Percentiles rank a stretch among this genome's conserved stretches.
Conservation (phyloP, 2,888 invertebrate species). For the Acheta domesticus region DNA sequence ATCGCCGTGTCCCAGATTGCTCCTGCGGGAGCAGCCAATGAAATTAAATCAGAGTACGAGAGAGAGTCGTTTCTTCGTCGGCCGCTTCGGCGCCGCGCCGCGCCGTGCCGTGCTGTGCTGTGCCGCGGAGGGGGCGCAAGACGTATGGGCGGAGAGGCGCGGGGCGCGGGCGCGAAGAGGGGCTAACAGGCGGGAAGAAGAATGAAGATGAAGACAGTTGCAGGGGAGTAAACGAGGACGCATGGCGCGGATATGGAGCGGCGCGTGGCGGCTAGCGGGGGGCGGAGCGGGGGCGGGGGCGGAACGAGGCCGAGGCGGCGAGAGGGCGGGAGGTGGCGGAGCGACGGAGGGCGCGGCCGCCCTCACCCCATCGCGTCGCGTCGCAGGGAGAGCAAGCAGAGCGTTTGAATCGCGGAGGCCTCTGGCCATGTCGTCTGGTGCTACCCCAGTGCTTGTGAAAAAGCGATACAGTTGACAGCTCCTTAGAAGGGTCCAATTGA, state of each 20-base stretch:
- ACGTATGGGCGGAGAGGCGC: background rate
- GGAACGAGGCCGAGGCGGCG: no score
- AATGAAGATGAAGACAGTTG: background rate
- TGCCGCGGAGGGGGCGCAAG: background rate
- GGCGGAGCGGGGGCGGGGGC: background rate
- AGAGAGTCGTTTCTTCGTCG: no score
- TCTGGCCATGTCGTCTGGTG: no score
- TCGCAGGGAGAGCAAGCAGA: no score
- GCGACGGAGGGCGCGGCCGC: no score
- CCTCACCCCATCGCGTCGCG: no score
- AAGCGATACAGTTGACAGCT: no score
- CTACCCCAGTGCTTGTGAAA: no score
- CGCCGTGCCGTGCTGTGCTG: background rate
- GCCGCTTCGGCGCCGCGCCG: background rate
- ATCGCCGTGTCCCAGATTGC: slow-evolving; percentile 27
- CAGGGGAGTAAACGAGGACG: background rate
- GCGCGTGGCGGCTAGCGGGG: background rate
- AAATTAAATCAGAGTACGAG: slow-evolving; percentile 30
- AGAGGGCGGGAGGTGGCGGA: no score
- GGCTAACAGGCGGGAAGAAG: background rate
- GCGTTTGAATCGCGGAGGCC: no score
- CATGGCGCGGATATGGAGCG: background rate
- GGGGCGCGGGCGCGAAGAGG: background rate
- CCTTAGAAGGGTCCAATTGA: no score
- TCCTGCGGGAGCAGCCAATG: slow-evolving; percentile 29